A percentile compares a stretch with the other conserved stretches of the same genome.
Conservation (phyloP, 1,140 invertebrate genomes). For the Heterodera schachtii region DNA sequence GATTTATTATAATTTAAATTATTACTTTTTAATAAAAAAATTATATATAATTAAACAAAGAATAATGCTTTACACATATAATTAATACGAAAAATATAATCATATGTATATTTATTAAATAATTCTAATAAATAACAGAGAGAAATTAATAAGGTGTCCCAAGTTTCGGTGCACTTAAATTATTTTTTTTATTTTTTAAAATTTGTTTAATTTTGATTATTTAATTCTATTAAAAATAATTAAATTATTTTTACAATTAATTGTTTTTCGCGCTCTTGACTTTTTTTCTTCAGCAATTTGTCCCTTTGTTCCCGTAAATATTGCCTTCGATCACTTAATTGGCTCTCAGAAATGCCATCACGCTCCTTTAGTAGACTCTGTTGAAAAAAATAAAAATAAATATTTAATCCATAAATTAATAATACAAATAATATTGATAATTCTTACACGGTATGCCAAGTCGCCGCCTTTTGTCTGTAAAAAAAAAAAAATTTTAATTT, state of each 20-base stretch:
- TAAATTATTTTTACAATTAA: conserved; percentile 22
- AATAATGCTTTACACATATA: too few species aligned
- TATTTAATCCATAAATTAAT: too few species aligned
- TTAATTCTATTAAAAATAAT: background rate
- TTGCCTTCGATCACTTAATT: conserved; percentile 32
- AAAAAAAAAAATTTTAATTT: conserved; percentile 14
- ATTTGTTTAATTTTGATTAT: conserved; percentile 25
- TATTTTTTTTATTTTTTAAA: background rate
- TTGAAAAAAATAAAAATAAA: too few species aligned
- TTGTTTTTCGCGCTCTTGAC: conserved; percentile 52
- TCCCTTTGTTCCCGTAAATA: conserved; percentile 48
- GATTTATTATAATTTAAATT: background rate
- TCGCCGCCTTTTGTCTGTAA: conserved; percentile 23
- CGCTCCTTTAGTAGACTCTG: conserved; percentile 40
- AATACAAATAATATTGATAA: background rate
- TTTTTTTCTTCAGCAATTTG: conserved; percentile 44
- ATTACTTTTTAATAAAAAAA: too few species aligned
- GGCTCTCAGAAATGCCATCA: conserved; percentile 37
- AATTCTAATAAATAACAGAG: too few species aligned
- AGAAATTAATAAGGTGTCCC: too few species aligned
- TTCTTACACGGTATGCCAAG: conserved; percentile 18
- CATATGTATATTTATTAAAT: too few species aligned
- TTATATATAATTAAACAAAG: too few species aligned
- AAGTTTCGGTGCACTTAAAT: background rate
- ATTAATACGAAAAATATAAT: too few species aligned